Evolutionary conservation across 2,113 vertebrate species (phyloP).

Genomic region (Ptilorrhoa leucosticta): DNA sequence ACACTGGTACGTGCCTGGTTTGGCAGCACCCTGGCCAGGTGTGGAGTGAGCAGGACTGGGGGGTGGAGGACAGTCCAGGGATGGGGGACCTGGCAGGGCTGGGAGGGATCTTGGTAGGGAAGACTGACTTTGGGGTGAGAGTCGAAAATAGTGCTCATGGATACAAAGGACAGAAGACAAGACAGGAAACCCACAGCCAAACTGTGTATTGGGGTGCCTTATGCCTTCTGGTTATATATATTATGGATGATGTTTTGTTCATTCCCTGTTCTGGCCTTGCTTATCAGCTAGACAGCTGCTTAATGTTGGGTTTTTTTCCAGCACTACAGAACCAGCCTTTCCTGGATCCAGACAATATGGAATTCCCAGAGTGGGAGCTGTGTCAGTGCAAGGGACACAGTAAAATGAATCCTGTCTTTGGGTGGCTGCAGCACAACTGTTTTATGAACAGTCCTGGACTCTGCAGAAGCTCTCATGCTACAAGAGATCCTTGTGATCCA

Average conservation of each 20-base stretch:
- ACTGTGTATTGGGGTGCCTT: not conserved
- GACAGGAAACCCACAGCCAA: not conserved
- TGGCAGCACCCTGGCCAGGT: not conserved
- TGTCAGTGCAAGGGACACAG: not conserved
- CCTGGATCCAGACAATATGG: not conserved
- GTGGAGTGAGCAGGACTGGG: not conserved
- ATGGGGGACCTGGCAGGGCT: not conserved
- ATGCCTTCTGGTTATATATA: not conserved
- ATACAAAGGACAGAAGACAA: not conserved
- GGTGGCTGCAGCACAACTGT: not conserved
- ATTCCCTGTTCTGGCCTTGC: not conserved
- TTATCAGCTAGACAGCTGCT: not conserved
- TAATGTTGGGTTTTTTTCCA: not conserved
- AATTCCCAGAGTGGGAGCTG: not conserved
- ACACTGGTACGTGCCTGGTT: not conserved
- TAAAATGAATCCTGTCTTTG: not conserved
- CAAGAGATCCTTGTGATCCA: not conserved
- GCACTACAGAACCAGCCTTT: not conserved
- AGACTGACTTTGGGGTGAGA: not conserved
- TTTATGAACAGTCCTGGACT: not conserved
- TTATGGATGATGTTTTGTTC: not conserved
- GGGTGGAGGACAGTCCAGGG: not conserved
- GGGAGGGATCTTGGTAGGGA: not conserved
- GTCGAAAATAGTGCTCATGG: not conserved
- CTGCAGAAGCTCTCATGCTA: not conserved